These are phyloP conservation scores for Paralinhomoeus sp. DNA, from an alignment of 2,888 invertebrate species.

Conservation along the genomic window DNA sequence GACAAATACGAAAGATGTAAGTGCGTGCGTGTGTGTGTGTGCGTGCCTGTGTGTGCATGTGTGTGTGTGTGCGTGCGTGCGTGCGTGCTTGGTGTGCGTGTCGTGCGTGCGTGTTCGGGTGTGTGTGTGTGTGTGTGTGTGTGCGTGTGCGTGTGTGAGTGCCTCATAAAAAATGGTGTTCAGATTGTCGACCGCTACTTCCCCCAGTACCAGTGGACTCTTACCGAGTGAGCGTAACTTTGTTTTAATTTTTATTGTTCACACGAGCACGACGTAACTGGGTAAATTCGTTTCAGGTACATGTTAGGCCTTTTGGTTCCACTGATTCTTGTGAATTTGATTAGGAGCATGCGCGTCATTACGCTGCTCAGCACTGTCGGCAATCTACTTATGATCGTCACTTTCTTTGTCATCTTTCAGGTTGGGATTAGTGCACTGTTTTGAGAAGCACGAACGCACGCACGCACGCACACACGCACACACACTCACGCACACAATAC, in stretches of 20 bases:
- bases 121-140: too few relatives aligned
- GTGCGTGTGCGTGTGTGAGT: too few relatives aligned
- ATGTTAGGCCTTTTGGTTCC: slow-evolving; percentile 2
- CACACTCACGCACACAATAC: too few relatives aligned
- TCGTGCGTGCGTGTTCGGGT: too few relatives aligned
- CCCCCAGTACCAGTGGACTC: too few relatives aligned
- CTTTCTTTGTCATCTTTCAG: slow-evolving; percentile 6
- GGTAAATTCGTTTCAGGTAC: neutral
- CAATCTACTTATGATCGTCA: slow-evolving; percentile 2
- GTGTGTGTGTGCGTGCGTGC: too few relatives aligned
- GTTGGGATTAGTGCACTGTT: too few relatives aligned
- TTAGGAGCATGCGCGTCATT: neutral
- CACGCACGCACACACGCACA: too few relatives aligned
- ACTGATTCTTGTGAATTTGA: slow-evolving; percentile 1
- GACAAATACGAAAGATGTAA: neutral
- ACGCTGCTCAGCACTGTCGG: neutral
- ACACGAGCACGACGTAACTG: neutral
- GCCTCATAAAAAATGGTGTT: too few relatives aligned
- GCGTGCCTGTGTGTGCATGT: neutral
- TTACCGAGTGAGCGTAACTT: neutral
- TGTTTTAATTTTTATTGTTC: neutral
- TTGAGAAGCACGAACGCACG: too few relatives aligned
- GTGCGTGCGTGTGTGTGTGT: neutral
- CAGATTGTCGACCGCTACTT: too few relatives aligned
- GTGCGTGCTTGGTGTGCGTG: too few relatives aligned